phyloP scores from a whole-genome alignment of 2,888 invertebrate genomes.

The Himalopsyche tibetana region DNA sequence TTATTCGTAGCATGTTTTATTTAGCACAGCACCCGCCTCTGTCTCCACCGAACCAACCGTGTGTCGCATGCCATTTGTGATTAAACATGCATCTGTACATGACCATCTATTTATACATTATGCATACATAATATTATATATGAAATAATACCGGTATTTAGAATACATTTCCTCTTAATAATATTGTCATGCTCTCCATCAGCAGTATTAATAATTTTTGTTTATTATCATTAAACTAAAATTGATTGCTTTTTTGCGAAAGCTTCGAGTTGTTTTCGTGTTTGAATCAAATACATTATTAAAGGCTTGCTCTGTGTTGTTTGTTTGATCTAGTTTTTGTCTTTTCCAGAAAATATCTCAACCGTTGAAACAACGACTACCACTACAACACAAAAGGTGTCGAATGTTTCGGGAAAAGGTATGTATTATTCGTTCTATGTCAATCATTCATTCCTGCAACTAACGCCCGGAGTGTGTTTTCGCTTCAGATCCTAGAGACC shows the following conservation, averaged over 20 bases:
- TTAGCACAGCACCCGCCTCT: constrained; percentile 55
- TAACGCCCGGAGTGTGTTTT: too few relatives aligned
- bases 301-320: constrained; percentile 36
- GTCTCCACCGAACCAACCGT: constrained; percentile 56
- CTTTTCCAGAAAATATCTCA: constrained; percentile 62
- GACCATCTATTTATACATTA: constrained; percentile 47
- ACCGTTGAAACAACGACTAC: constrained; percentile 59
- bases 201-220: constrained; percentile 50
- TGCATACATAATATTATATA: constrained; percentile 45
- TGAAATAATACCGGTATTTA: constrained; percentile 50
- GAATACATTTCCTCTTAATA: constrained; percentile 50
- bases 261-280: constrained; percentile 59
- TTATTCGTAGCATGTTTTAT: constrained; percentile 49
- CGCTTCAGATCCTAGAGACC: too few relatives aligned
- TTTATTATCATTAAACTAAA: constrained; percentile 60
- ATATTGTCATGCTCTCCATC: constrained; percentile 63
- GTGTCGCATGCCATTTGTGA: constrained; percentile 65
- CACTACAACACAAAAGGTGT: constrained; percentile 58
- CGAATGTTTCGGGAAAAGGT: constrained; percentile 64
- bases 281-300: constrained; percentile 53
- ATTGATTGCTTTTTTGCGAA: constrained; percentile 64
- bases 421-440: not conserved
- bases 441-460: too few relatives aligned
- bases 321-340: constrained; percentile 44
- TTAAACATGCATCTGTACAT: constrained; percentile 64